Evolutionary conservation across 2,113 vertebrate genomes (phyloP).

Genomic region (Hassar affinis): DNA sequence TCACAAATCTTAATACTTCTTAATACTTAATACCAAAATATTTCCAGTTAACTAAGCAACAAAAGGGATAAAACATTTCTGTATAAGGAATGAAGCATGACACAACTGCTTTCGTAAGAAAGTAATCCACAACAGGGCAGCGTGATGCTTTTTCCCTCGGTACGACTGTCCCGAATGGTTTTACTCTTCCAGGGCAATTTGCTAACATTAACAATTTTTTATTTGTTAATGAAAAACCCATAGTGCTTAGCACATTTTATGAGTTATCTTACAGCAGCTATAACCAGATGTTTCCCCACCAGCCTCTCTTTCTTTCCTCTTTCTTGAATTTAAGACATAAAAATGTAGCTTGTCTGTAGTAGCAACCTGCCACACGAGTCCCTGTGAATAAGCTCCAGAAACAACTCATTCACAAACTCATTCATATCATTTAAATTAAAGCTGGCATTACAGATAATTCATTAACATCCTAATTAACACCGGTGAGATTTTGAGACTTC

Average conservation of each 20-base stretch:
- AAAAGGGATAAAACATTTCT: background rate
- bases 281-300: background rate
- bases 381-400: background rate
- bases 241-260: background rate
- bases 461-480: background rate
- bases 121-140: background rate
- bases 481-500: background rate
- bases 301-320: background rate
- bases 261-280: background rate
- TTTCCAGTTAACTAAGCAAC: background rate
- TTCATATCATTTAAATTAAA: background rate
- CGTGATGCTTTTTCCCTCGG: background rate
- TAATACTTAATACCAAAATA: background rate
- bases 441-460: background rate
- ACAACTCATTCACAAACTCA: background rate
- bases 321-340: background rate
- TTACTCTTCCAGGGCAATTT: background rate
- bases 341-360: background rate
- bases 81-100: background rate
- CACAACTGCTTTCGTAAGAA: background rate
- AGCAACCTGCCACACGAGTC: background rate
- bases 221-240: background rate
- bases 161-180: background rate
- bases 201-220: background rate
- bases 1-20: background rate